These are phyloP conservation scores for Cancer borealis DNA, from an alignment of 2,888 invertebrate genomes.

Conservation along the genomic window DNA sequence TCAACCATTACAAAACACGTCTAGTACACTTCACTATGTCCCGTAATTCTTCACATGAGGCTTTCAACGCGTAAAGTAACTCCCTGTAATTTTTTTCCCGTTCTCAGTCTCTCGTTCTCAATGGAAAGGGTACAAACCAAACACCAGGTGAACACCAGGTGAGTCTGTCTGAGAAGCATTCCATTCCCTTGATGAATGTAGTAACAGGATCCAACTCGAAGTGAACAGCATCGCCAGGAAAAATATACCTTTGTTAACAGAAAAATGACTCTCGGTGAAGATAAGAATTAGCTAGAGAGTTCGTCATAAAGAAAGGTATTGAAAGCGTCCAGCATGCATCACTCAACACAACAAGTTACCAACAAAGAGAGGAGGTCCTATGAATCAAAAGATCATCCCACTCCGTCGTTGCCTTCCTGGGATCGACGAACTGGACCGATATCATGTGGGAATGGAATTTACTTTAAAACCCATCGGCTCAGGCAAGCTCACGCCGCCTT, in stretches of 20 bases:
- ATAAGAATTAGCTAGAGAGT: neutral
- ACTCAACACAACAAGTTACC: neutral
- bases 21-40: neutral
- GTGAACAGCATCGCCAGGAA: neutral
- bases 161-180: neutral
- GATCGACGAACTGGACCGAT: neutral
- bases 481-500: neutral
- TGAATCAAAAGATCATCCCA: constrained; percentile 24
- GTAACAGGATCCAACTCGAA: neutral
- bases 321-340: neutral
- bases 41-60: neutral
- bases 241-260: neutral
- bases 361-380: neutral
- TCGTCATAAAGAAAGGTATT: neutral
- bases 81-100: neutral
- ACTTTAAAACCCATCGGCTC: constrained; percentile 9
- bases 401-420: neutral
- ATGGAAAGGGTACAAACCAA: neutral
- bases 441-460: neutral
- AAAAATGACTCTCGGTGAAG: neutral
- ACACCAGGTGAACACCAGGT: neutral
- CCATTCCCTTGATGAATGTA: neutral
- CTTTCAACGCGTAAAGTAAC: neutral
- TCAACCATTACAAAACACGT: neutral
- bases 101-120: neutral